Percentiles rank a stretch among this genome's conserved stretches.
Conservation (phyloP, 2,888 invertebrate species). For the Dermolepida albohirtum region DNA sequence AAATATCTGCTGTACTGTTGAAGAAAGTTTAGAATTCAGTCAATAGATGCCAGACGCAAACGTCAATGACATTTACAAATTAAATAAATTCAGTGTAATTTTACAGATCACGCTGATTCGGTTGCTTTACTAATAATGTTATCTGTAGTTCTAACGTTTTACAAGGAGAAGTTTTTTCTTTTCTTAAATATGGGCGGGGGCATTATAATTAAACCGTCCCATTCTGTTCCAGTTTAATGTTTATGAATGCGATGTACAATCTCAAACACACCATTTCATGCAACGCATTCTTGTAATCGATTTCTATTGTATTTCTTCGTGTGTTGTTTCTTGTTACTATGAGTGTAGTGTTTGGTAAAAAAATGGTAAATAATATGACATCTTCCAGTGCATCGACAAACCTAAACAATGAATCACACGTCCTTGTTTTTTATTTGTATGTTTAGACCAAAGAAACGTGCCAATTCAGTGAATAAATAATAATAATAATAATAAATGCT, state of each 20-base stretch:
- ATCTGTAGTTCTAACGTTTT: background rate
- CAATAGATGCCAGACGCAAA: constrained; percentile 5
- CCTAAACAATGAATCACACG: constrained; percentile 39
- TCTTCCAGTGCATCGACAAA: constrained; percentile 27
- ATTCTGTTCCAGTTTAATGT: constrained; percentile 26
- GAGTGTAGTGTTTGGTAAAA: constrained; percentile 18
- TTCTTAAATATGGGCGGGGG: constrained; percentile 50
- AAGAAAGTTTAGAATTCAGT: background rate
- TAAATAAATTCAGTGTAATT: constrained; percentile 3
- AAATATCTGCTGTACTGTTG: too few relatives aligned
- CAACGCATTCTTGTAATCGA: background rate
- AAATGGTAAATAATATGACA: constrained; percentile 39
- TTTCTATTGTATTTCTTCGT: background rate
- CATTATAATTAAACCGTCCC: constrained; percentile 38
- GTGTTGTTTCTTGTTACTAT: constrained; percentile 6
- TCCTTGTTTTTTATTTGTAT: constrained; percentile 34
- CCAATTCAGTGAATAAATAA: constrained; percentile 31
- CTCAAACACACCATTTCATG: background rate
- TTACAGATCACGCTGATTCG: constrained; percentile 6
- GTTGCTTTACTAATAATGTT: constrained; percentile 9
- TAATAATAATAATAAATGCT: constrained; percentile 30
- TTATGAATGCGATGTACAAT: constrained; percentile 23
- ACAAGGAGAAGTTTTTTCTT: constrained; percentile 27
- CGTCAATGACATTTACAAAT: background rate
- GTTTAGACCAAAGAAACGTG: constrained; percentile 34